Base-by-base conservation (phyloP, 2,113 vertebrate genomes). In the Petaurus breviceps region DNA sequence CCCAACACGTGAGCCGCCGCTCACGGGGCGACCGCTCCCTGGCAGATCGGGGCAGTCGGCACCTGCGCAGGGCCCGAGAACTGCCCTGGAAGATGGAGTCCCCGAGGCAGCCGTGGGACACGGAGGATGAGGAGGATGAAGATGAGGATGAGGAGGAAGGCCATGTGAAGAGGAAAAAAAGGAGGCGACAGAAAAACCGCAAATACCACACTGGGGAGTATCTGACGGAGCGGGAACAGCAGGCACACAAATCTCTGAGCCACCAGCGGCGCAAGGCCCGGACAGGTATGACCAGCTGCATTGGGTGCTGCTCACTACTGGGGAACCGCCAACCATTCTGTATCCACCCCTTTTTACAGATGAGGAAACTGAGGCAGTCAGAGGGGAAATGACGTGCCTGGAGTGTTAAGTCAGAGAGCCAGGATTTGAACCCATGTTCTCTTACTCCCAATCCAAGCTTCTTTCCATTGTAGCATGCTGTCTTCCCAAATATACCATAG, bases 131-230 rank as follows among this genome's bases (percentile, higher is more conserved):
- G 43, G 98, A 99, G 16, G 98, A 98, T 43, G 98, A 99, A 14
- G 98, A 99, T 0, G 98, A 98, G 28, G 98, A 98, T 0, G 97
- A 98, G 25, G 98, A 98, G 90, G 98, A 98, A 37, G 97, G 98
- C 92, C 98, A 99, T 22, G 89, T 99, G 77, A 98, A 98, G 95
- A 98, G 98, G 94, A 99, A 99, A 98, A 99, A 99, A 94, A 99
- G 99, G 96, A 99, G 99, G 95, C 98, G 99, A 47, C 99, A 99
- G 98, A 99, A 99, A 93, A 99, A 98, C 98, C 99, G 99, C 95
- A 99, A 99, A 96, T 99, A 99, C 96, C 99, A 99, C 98, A 99
- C 99, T 0, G 99, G 99, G 55, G 99, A 99, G 77, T 99, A 99
- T 98, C 97, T 99, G 97, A 99, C 99, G 0, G 99, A 99, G 97